These are phyloP conservation scores for Phenganax stokvisi DNA, from an alignment of 92 coral and sea anemone species.

Conservation along the genomic window DNA sequence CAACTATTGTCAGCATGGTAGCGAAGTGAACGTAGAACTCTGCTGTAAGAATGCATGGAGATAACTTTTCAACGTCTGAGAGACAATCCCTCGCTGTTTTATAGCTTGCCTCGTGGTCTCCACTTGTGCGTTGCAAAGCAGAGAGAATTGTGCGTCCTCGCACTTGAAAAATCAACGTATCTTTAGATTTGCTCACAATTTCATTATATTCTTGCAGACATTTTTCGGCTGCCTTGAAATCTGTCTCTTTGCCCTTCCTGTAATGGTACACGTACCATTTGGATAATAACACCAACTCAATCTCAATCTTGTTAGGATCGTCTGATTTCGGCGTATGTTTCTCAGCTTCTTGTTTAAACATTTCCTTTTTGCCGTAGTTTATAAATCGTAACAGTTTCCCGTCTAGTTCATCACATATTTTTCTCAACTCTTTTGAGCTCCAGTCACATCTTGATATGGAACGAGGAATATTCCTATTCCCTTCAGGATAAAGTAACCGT, in stretches of 20 bases:
- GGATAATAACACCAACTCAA: slow-evolving; percentile 30
- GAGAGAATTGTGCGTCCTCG: slow-evolving; percentile 28
- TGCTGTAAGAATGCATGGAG: slow-evolving; percentile 48
- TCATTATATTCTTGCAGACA: neutral
- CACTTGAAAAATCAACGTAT: slow-evolving; percentile 35
- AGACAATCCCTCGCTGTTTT: slow-evolving; percentile 38
- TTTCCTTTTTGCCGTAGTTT: slow-evolving; percentile 26
- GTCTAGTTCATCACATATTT: slow-evolving; percentile 35
- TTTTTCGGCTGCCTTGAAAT: slow-evolving; percentile 21
- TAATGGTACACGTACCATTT: slow-evolving; percentile 38
- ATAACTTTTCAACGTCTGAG: slow-evolving; percentile 34
- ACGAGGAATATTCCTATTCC: neutral
- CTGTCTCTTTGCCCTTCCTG: slow-evolving; percentile 25
- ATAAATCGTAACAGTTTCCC: slow-evolving; percentile 38
- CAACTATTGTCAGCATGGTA: slow-evolving; percentile 47
- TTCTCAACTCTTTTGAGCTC: slow-evolving; percentile 37
- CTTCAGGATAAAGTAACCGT: slow-evolving; percentile 17
- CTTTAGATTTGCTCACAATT: slow-evolving; percentile 12
- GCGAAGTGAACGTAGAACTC: slow-evolving; percentile 51
- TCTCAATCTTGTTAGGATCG: neutral
- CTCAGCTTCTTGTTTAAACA: slow-evolving; percentile 1
- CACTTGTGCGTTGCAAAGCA: slow-evolving; percentile 46
- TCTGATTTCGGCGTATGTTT: neutral
- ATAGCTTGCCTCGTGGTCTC: slow-evolving; percentile 41
- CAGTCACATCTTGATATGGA: slow-evolving; percentile 16